Conservation (phyloP, 2,113 vertebrate genomes). For the Rhinoptilus africanus region DNA sequence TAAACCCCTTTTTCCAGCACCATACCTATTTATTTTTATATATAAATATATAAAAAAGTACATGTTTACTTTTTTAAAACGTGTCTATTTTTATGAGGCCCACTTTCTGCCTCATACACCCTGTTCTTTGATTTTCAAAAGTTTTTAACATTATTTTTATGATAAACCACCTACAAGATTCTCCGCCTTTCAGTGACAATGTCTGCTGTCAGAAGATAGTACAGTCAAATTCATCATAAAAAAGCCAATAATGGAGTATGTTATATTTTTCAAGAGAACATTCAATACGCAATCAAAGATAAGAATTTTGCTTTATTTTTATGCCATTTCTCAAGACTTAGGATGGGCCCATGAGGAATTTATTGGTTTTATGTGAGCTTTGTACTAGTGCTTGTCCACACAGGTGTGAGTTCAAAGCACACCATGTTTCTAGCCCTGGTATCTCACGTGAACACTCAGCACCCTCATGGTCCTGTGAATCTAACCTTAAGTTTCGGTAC, state of each 20-base stretch:
- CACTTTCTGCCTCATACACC: too few species aligned
- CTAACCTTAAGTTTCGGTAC: not conserved
- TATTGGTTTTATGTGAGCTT: not conserved
- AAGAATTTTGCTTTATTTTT: not conserved
- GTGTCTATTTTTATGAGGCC: too few species aligned
- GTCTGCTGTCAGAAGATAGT: not conserved
- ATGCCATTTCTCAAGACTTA: not conserved
- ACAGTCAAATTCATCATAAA: not conserved
- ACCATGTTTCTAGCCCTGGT: not conserved
- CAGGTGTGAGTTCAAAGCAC: not conserved
- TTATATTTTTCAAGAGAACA: not conserved
- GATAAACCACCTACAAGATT: not conserved
- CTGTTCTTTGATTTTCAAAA: not conserved
- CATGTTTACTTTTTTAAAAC: too few species aligned
- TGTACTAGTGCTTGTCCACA: not conserved
- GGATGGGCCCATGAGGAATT: not conserved
- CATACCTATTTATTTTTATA: not conserved
- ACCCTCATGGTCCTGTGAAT: not conserved
- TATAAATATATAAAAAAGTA: too few species aligned
- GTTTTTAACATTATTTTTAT: not conserved
- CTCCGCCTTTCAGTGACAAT: not conserved
- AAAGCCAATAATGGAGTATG: not conserved
- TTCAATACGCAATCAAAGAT: not conserved
- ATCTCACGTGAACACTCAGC: not conserved
- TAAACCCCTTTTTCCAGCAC: not conserved